Conservation (phyloP, 2,113 vertebrate genomes). For the Hipposideros armiger region DNA sequence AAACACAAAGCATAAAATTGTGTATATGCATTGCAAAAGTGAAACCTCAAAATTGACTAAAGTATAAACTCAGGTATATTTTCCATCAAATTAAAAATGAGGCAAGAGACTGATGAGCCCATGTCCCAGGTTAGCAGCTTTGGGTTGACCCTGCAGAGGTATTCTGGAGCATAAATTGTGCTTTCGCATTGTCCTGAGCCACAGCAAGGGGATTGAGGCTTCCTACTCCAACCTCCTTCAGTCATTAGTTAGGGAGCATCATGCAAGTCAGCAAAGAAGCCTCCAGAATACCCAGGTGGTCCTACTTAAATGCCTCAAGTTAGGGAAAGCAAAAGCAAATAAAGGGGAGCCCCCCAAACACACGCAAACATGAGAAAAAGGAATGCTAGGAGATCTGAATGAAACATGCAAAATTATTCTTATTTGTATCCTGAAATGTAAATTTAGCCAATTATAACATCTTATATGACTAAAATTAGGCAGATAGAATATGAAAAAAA, state of each 20-base stretch:
- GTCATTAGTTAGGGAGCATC: neutral
- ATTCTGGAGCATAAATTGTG: too few species aligned
- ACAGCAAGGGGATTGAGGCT: neutral
- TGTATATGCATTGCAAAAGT: neutral
- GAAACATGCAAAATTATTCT: neutral
- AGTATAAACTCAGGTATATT: neutral
- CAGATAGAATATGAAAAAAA: neutral
- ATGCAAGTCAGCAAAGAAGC: neutral
- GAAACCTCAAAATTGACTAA: neutral
- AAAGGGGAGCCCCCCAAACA: neutral
- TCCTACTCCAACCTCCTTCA: neutral
- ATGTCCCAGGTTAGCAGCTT: neutral
- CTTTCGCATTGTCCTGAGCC: neutral
- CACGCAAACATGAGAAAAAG: neutral
- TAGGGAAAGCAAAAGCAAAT: neutral
- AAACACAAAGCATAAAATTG: constrained; percentile 10
- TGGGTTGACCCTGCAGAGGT: neutral
- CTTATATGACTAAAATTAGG: neutral
- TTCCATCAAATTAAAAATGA: neutral
- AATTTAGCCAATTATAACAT: neutral
- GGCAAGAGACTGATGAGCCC: neutral
- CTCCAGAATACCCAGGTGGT: neutral
- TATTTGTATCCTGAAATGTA: neutral
- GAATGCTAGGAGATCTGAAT: neutral
- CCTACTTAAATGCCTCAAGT: neutral